Evolutionary conservation across 1,140 invertebrate species (phyloP).

Genomic region (Luehdorfia chinensis): DNA sequence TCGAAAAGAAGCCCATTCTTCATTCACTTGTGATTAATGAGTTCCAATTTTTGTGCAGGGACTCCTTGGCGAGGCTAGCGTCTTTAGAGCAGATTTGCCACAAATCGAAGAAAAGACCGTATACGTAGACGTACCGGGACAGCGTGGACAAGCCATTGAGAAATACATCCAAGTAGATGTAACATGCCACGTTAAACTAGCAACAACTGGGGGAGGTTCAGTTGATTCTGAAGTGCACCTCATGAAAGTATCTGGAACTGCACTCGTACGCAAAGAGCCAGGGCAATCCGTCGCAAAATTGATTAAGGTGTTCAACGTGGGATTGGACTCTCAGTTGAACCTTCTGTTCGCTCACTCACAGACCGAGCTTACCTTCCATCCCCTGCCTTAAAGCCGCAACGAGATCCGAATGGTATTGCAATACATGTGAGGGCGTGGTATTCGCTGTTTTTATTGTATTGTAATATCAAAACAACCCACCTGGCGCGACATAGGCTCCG

Average conservation of each 20-base stretch:
- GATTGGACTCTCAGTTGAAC: slow-evolving; percentile 82
- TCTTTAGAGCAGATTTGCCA: slow-evolving; percentile 81
- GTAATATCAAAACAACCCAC: slow-evolving; percentile 49
- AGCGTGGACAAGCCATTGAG: slow-evolving; percentile 74
- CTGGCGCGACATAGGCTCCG: slow-evolving; percentile 58
- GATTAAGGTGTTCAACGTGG: slow-evolving; percentile 80
- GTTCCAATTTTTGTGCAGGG: slow-evolving; percentile 51
- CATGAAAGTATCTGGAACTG: slow-evolving; percentile 82
- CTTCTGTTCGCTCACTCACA: slow-evolving; percentile 80
- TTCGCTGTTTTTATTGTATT: slow-evolving; percentile 33
- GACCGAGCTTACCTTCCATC: slow-evolving; percentile 80
- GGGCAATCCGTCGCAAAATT: slow-evolving; percentile 73
- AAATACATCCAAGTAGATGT: slow-evolving; percentile 83
- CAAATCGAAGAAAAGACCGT: slow-evolving; percentile 80
- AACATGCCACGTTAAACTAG: slow-evolving; percentile 80
- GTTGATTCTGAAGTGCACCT: slow-evolving; percentile 78
- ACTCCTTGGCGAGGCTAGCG: slow-evolving; percentile 79
- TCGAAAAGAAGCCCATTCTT: neutral
- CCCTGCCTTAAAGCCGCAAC: slow-evolving; percentile 57
- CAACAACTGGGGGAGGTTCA: slow-evolving; percentile 77
- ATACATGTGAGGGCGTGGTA: slow-evolving; percentile 27
- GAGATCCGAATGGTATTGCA: slow-evolving; percentile 55
- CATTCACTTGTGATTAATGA: slow-evolving; percentile 21
- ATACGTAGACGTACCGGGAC: slow-evolving; percentile 74
- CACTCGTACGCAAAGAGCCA: slow-evolving; percentile 79